A percentile compares a stretch with the other conserved stretches of the same genome.
These are phyloP conservation scores for Urocitellus parryii DNA, from an alignment of 2,113 vertebrate species.

Conservation along the genomic window DNA sequence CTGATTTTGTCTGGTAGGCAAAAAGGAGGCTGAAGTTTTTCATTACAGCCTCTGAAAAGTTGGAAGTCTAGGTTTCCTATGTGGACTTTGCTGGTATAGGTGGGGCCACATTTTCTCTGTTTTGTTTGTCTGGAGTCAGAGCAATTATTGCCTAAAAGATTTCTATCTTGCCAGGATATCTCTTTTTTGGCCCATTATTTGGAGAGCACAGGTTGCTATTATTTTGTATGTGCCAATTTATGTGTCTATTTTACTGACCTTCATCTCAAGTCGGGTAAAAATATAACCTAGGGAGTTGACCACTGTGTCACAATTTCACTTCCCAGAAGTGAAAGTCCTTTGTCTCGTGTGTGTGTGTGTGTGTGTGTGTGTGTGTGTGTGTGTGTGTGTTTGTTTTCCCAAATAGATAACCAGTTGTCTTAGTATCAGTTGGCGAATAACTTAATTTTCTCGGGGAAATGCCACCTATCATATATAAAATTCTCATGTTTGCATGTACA, in stretches of 20 bases:
- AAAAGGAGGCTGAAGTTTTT: neutral
- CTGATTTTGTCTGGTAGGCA: neutral
- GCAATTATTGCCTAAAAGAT: constrained; percentile 12
- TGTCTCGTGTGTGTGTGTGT: neutral
- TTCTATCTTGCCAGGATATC: neutral
- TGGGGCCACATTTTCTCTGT: neutral
- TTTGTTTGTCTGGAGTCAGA: neutral
- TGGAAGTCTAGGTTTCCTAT: neutral
- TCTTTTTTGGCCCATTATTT: neutral
- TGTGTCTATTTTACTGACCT: neutral
- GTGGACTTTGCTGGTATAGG: neutral
- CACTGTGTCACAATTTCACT: neutral
- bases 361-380: neutral
- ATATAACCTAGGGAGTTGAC: neutral
- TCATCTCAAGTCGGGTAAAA: neutral
- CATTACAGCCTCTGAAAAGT: neutral
- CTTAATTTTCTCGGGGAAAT: neutral
- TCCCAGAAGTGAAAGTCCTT: neutral
- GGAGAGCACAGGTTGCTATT: neutral
- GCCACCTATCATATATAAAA: neutral
- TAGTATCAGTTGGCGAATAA: constrained; percentile 8
- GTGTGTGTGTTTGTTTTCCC: neutral
- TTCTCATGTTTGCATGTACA: neutral
- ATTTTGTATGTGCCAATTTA: neutral
- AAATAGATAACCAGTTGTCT: neutral